A percentile compares a stretch with the other conserved stretches of the same genome.
phyloP scores from a whole-genome alignment of 2,113 vertebrate genomes.

The Tragelaphus buxtoni region DNA sequence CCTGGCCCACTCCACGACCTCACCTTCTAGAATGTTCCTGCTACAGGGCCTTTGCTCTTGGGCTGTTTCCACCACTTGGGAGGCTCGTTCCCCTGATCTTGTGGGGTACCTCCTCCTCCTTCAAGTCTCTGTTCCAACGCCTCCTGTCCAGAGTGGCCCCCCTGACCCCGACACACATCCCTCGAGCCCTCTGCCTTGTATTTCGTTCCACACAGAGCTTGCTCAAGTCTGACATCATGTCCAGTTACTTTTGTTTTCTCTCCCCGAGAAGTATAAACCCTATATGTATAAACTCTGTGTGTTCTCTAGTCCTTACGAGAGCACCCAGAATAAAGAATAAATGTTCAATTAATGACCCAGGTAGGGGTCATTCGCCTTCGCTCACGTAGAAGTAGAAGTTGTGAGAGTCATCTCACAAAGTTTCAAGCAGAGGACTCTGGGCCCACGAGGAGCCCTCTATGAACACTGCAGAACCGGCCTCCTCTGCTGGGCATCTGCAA shows the following conservation, averaged over 20 bases:
- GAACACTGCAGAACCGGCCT: neutral
- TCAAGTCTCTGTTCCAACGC: neutral
- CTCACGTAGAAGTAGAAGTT: neutral
- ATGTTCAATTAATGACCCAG: neutral
- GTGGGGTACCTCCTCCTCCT: neutral
- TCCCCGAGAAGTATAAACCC: neutral
- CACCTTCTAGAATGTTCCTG: neutral
- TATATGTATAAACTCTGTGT: neutral
- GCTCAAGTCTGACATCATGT: neutral
- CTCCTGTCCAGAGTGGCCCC: neutral
- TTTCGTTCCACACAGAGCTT: neutral
- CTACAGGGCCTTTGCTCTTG: neutral
- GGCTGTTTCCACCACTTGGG: neutral
- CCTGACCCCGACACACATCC: neutral
- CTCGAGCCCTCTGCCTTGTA: neutral
- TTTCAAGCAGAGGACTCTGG: neutral
- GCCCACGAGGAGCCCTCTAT: accelerated
- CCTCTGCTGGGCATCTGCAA: neutral
- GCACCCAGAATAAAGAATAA: neutral
- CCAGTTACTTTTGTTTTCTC: neutral
- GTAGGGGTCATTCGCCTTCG: neutral
- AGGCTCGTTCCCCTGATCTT: neutral
- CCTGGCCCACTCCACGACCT: neutral
- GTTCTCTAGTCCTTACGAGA: neutral
- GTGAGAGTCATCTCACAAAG: neutral